Base-by-base conservation (phyloP, 2,888 invertebrate genomes). In the Nemapogon koenigi region DNA sequence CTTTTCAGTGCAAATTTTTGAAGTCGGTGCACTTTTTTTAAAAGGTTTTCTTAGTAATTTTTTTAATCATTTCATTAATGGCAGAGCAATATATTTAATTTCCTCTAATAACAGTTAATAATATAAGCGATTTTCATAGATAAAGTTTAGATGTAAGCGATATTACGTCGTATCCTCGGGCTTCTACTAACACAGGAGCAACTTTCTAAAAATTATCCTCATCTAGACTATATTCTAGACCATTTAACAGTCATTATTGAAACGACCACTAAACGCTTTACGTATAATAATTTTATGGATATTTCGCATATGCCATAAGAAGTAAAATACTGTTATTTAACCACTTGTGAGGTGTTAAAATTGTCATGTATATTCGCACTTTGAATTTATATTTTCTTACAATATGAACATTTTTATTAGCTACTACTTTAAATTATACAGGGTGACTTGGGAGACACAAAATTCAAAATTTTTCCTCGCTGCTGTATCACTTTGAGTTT, bases 121-220 rank as follows among this genome's bases (percentile, higher is more conserved):
- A n/a, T n/a, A n/a, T n/a, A n/a, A n/a, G n/a, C n/a, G n/a, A n/a
- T n/a, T n/a, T n/a, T n/a, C n/a, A n/a, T n/a, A n/a, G n/a, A n/a
- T n/a, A n/a, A n/a, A n/a, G n/a, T 22, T 22, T 22, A 22, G 22
- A 22, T 22, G 22, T 6, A n/a, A 31, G 16, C 31, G 8, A 16
- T 3, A 31, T 31, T 31, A 31, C 16, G 15, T 16, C 14, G 16
- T 27, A 16, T 35, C 35, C 37, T 14, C 13, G 16, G 38, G 35
- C 41, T 33, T 35, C 15, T 33, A 19, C 42, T 36, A 43, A 42
- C 39, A 43, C 46, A 46, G 52, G 52, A 55, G 50, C 52, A 52
- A 54, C 55, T 58, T 61, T 60, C 58, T 53, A 54, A 55, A 53
- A 55, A 53, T 54, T 54, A 55, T 54, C 46, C 46, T 51, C 42